Conservation (phyloP, 2,888 invertebrate species). For the Empis livida region DNA sequence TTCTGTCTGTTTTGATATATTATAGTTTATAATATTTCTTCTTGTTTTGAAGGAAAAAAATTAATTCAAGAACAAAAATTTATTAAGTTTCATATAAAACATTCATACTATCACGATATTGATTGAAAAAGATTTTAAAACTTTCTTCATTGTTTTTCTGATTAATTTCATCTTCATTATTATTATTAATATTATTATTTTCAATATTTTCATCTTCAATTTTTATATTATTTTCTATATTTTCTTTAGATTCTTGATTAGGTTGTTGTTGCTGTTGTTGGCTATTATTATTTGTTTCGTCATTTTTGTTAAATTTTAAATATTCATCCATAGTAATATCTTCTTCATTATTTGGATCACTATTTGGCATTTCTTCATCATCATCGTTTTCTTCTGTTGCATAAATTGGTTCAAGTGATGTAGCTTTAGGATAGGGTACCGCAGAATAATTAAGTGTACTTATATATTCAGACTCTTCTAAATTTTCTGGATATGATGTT, state of each 20-base stretch:
- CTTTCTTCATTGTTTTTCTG: not conserved
- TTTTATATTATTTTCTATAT: not conserved
- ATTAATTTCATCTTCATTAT: not conserved
- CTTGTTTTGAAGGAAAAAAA: too few species aligned
- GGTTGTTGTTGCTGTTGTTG: not conserved
- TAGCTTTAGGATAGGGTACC: not conserved
- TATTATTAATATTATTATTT: not conserved
- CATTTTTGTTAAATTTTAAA: slow-evolving; percentile 9
- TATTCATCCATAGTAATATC: slow-evolving; percentile 11
- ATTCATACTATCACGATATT: slow-evolving; percentile 11
- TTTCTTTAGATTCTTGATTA: not conserved
- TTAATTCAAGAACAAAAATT: too few species aligned
- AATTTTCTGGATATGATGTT: not conserved
- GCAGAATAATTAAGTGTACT: too few species aligned
- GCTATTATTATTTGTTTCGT: not conserved
- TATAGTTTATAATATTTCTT: too few species aligned
- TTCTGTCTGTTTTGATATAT: too few species aligned
- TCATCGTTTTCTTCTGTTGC: not conserved
- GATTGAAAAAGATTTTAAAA: slow-evolving; percentile 7
- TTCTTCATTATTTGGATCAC: slow-evolving; percentile 2
- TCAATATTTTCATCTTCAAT: not conserved
- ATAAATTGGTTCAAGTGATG: slow-evolving; percentile 2
- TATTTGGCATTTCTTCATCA: not conserved
- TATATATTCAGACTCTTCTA: not conserved
- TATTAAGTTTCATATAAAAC: slow-evolving; percentile 8